These are phyloP conservation scores for Alectoris magna DNA, from an alignment of 2,797 vertebrate genomes.

Conservation along the genomic window DNA sequence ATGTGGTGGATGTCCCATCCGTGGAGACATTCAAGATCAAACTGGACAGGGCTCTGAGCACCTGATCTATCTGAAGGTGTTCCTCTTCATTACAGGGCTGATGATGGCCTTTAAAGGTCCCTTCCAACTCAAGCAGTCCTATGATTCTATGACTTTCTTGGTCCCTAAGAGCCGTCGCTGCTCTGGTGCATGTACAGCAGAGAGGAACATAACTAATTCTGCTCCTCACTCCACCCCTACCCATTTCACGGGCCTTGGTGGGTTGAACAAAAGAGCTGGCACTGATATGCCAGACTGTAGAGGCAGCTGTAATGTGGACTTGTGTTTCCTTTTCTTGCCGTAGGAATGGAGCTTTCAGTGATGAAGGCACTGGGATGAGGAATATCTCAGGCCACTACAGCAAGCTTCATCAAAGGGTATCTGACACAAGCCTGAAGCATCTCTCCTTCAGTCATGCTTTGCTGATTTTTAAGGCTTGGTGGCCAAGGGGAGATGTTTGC, in stretches of 20 bases:
- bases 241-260: not conserved
- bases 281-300: not conserved
- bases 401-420: not conserved
- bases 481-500: accelerated
- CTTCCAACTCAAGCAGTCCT: no score
- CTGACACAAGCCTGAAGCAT: not conserved
- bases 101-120: no score
- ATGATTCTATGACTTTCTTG: not conserved
- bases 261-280: not conserved
- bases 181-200: accelerated
- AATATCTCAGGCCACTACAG: not conserved
- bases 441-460: not conserved
- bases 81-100: no score
- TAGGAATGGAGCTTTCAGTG: accelerated
- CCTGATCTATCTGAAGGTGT: no score
- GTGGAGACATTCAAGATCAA: not conserved
- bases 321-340: not conserved
- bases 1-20: not conserved
- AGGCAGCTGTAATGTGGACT: not conserved
- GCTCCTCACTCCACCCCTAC: not conserved
- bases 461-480: not conserved
- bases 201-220: accelerated
- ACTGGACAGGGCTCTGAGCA: not conserved
- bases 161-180: not conserved
- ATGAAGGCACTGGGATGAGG: not conserved